phyloP scores from a whole-genome alignment of 2,797 vertebrate species.

The Sebastes flavidus region DNA sequence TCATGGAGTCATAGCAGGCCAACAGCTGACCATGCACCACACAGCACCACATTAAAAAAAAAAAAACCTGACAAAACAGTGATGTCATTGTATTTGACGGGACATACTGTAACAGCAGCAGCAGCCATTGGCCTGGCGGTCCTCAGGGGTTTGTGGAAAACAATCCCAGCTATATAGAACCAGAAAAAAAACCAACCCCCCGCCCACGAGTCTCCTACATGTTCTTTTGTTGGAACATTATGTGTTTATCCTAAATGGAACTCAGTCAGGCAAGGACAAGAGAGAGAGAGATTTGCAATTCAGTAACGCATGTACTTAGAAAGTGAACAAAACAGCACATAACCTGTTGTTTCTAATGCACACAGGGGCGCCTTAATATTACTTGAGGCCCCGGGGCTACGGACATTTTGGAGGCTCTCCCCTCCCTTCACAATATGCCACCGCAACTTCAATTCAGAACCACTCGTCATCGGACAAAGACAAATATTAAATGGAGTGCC shows the following conservation, averaged over 20 bases:
- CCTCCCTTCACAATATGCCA: too few species aligned
- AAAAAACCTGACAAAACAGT: constrained; percentile 38
- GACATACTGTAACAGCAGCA: constrained; percentile 44
- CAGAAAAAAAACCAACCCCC: background rate
- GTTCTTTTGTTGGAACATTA: background rate
- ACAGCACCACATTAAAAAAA: constrained; percentile 17
- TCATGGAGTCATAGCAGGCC: constrained; percentile 52
- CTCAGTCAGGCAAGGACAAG: background rate
- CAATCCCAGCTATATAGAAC: constrained; percentile 6
- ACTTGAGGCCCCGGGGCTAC: too few species aligned
- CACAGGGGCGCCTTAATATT: too few species aligned
- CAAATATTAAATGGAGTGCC: too few species aligned
- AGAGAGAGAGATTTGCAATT: too few species aligned
- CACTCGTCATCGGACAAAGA: too few species aligned
- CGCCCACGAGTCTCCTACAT: background rate
- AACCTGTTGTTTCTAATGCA: background rate
- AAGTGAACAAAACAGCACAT: background rate
- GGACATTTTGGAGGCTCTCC: too few species aligned
- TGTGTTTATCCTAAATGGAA: background rate
- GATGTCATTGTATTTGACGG: constrained; percentile 64
- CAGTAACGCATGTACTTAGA: background rate
- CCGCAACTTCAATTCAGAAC: too few species aligned
- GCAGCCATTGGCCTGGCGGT: constrained; percentile 17
- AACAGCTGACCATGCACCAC: constrained; percentile 66
- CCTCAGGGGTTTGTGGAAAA: constrained; percentile 27